Evolutionary conservation across 1,140 invertebrate genomes (phyloP), one percentile per base, ranked within the genome.

Genomic region (Ceratosolen solmsi): DNA sequence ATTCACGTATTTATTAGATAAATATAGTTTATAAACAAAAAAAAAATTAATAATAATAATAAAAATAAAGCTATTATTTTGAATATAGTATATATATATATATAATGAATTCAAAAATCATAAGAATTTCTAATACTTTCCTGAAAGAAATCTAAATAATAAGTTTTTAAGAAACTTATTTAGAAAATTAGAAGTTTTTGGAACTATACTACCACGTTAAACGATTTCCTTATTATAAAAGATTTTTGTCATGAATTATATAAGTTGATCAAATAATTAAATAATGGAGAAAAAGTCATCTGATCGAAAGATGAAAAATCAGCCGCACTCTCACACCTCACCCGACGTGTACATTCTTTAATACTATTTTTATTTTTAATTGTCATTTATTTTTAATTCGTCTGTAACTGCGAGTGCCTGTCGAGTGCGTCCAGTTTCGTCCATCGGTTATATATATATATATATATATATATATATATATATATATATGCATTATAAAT

Each of bases 361-460:
- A 27, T 17, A 17, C 63, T 81, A 75, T 5, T 65, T 81, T 75
- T 56, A 68, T 9, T 56, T 76, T 75, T 73, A 68, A 81, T 68
- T 38, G 58, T 70, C 79, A 81, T 76, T 41, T 81, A 81, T 1
- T 70, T 81, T 41, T 70, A 81, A 70, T 80, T 65, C 22, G 54
- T 77, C 71, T 82, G 27, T 77, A 82, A 77, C 74, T 77, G 80
- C 38, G 80, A 82, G 80, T 82, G 80, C 74, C 80, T 82, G 80
- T 77, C 38, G 73, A 82, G 65, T 82, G 80, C 74, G 80, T 82
- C 74, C 74, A 82, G 54, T 77, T 82, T 77, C 65, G 73, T 82
- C 74, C 73, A 74, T 65, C 72, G 77, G 74, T 72, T 82, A 72
- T 60, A 76, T 1, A n/a, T n/a, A n/a, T n/a, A n/a, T n/a, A n/a